Percentiles rank a stretch among this genome's conserved stretches.
Conservation (phyloP, 53 echinoderm and acorn worm genomes). For the Glandiceps talaboti region DNA sequence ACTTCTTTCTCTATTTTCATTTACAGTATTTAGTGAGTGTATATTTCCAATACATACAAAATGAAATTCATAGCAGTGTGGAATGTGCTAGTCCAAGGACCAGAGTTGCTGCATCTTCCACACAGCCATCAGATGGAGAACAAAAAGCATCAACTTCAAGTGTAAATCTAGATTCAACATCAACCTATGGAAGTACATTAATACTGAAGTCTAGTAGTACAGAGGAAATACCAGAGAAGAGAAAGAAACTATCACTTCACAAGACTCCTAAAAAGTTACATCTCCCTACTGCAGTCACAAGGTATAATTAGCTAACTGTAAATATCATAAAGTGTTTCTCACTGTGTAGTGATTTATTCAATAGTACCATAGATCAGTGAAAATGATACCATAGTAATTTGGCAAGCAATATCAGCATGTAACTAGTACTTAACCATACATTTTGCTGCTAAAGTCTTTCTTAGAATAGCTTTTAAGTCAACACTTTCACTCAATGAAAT, state of each 20-base stretch:
- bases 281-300: no score
- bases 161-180: constrained; percentile 14
- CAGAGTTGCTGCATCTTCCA: neutral
- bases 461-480: no score
- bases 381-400: no score
- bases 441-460: no score
- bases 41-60: neutral
- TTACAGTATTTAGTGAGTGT: neutral
- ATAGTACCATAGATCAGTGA: no score
- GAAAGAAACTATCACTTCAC: constrained; percentile 17
- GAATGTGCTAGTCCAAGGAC: neutral
- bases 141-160: constrained; percentile 11
- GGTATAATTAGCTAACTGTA: no score
- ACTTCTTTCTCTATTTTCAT: constrained; percentile 7
- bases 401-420: no score
- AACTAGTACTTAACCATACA: no score
- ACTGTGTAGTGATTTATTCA: no score
- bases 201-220: constrained; percentile 26
- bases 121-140: neutral
- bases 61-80: neutral
- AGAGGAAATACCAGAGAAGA: constrained; percentile 53
- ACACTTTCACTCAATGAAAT: no score
- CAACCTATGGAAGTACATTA: constrained; percentile 28
- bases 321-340: no score
- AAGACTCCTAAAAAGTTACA: constrained; percentile 18